Evolutionary conservation across 2,888 invertebrate species (phyloP), one percentile per base, ranked within the genome.

Genomic region (Calameuta idolon): DNA sequence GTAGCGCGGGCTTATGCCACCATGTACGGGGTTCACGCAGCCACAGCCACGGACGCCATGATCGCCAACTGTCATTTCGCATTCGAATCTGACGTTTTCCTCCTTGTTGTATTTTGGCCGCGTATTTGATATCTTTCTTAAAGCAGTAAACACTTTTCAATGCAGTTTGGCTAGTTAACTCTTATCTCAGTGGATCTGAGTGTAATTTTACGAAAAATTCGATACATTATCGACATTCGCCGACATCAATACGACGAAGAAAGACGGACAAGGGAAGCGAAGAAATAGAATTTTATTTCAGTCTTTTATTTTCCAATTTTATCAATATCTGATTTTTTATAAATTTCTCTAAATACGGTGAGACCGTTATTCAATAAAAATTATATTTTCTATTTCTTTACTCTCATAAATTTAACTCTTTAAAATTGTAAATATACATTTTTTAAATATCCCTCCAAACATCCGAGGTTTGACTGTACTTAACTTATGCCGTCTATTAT

Each of bases 31-130:
- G 87, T 81, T 81, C 85, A 85, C 87, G 76, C 75, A 76, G 5
- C 83, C 80, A 68, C 37, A n/a, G 69, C 77, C 87, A 87, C 80
- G 86, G 87, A 85, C 81, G 82, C 78, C 79, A 79, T 23, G 15
- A 79, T 81, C 79, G 75, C 83, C 87, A 86, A 87, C 87, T 87
- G 87, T 87, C 87, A 87, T 80, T 85, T 73, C 68, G 23, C 73
- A 33, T 78, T 78, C 35, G 75, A 78, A 78, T 76, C 40, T 76
- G 73, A 55, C 55, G 55, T 55, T 55, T 55, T 23, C 9, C 55
- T 55, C 23, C 1, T 40, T 15, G 55, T 55, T 55, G 23, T 23
- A 55, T 55, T 55, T 55, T 55, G 5, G 0, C 9, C 55, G 55
- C 23, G 55, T 55, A 55, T 23, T 55, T 55, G 1, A 55, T 23